Percentiles rank a stretch among this genome's conserved stretches.
These are phyloP conservation scores for Isaurus tuberculatus DNA, from an alignment of 92 coral and sea anemone species.

Conservation along the genomic window DNA sequence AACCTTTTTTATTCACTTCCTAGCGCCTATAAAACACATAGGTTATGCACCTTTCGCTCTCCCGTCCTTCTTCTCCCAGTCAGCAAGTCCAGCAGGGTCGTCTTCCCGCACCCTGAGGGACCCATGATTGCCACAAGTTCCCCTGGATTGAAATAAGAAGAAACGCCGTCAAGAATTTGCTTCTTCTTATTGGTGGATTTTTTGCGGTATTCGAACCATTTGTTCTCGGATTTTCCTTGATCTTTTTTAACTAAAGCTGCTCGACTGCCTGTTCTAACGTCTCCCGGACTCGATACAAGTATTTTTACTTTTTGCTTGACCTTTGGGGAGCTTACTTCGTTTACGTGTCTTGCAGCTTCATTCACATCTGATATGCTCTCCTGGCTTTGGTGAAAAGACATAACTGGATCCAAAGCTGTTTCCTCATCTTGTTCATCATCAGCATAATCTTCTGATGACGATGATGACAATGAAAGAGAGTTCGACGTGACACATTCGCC, in stretches of 20 bases:
- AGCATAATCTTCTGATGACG: constrained; percentile 1
- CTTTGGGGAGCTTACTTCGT: neutral
- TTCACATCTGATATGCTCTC: constrained; percentile 8
- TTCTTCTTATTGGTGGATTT: constrained; percentile 25
- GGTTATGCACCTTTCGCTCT: constrained; percentile 51
- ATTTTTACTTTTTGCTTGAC: neutral
- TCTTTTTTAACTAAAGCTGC: constrained; percentile 22
- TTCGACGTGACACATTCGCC: neutral
- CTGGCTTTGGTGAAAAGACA: constrained; percentile 15
- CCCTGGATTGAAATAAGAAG: constrained; percentile 72
- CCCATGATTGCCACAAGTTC: constrained; percentile 78
- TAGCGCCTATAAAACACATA: too few relatives aligned
- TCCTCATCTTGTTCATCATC: constrained; percentile 25
- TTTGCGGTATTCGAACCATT: constrained; percentile 13
- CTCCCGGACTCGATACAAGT: neutral
- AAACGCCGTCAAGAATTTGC: constrained; percentile 62
- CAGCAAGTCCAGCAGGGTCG: constrained; percentile 62
- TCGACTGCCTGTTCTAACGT: constrained; percentile 1
- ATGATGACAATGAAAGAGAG: constrained; percentile 2
- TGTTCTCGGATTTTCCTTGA: neutral
- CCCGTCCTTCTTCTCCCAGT: constrained; percentile 66
- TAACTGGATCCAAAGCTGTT: neutral
- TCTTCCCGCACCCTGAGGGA: constrained; percentile 71
- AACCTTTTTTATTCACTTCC: too few relatives aligned
- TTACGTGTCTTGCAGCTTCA: neutral